phyloP scores from a whole-genome alignment of 1,140 invertebrate genomes.

The Drosophila repletoides region DNA sequence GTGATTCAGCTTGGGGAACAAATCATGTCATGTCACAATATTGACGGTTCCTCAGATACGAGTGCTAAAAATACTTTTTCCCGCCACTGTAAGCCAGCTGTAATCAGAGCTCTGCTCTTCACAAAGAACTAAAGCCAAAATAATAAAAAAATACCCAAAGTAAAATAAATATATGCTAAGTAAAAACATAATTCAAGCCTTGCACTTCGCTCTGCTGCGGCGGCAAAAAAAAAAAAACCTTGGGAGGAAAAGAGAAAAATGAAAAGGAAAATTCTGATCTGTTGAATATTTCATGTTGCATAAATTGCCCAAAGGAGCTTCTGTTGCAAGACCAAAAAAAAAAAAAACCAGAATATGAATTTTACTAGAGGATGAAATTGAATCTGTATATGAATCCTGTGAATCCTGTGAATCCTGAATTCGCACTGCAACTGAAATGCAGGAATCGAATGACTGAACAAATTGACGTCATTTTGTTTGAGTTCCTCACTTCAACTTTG shows the following conservation, averaged over 20 bases:
- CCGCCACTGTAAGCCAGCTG: slow-evolving; percentile 18
- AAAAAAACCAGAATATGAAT: slow-evolving; percentile 15
- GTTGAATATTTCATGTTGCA: slow-evolving; percentile 48
- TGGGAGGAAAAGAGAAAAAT: background rate
- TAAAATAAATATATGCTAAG: slow-evolving; percentile 8
- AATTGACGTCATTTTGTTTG: slow-evolving; percentile 36
- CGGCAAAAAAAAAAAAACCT: background rate
- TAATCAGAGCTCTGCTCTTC: slow-evolving; percentile 30
- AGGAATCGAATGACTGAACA: slow-evolving; percentile 25
- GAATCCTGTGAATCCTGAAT: no score
- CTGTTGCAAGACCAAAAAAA: slow-evolving; percentile 2
- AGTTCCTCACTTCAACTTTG: background rate
- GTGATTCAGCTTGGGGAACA: slow-evolving; percentile 19
- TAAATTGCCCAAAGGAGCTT: slow-evolving; percentile 33
- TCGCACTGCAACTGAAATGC: slow-evolving; percentile 22
- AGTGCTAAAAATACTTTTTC: slow-evolving; percentile 36
- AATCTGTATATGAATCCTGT: no score
- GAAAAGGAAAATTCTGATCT: slow-evolving; percentile 8
- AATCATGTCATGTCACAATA: slow-evolving; percentile 70
- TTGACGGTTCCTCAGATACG: slow-evolving; percentile 55
- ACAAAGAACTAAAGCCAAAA: background rate
- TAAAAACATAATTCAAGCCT: slow-evolving; percentile 5
- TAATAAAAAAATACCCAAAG: background rate
- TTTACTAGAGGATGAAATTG: background rate
- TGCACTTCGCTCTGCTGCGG: slow-evolving; percentile 3